Conservation (phyloP, 2,113 vertebrate species). For the Pao palembangensis region DNA sequence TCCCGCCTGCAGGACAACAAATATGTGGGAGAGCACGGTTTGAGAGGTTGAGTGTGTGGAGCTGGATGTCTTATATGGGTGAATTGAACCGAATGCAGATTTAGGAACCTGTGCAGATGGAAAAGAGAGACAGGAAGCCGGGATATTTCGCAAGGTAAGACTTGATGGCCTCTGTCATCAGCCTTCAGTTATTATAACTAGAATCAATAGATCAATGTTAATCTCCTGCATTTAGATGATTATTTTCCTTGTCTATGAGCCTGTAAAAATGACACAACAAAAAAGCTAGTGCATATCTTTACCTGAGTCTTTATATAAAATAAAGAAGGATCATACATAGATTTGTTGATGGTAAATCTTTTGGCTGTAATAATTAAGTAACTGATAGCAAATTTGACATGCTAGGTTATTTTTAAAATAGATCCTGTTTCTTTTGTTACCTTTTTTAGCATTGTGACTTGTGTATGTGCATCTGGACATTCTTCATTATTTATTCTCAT, state of each 20-base stretch:
- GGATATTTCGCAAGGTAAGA: constrained; percentile 74
- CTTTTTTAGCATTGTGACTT: neutral
- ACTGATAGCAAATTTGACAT: no score
- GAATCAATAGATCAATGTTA: no score
- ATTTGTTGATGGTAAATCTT: no score
- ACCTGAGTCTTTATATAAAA: neutral
- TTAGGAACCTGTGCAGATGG: constrained; percentile 61
- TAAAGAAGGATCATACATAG: no score
- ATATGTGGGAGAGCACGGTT: constrained; percentile 5
- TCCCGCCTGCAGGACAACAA: constrained; percentile 40
- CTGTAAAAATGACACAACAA: neutral
- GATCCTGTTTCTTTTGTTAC: neutral
- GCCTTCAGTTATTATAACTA: neutral
- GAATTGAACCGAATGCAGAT: constrained; percentile 29
- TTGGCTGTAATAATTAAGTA: no score
- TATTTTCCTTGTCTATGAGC: no score
- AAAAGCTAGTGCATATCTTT: neutral
- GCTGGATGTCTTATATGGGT: constrained; percentile 35
- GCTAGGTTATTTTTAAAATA: neutral
- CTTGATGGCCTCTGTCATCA: neutral
- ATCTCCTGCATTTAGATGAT: no score
- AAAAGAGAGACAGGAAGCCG: constrained; percentile 71
- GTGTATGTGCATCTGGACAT: neutral
- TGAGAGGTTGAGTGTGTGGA: constrained; percentile 20
- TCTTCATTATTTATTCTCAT: neutral